Evolutionary conservation across 2,113 vertebrate genomes (phyloP).

Genomic region (Macheiramphus alcinus): DNA sequence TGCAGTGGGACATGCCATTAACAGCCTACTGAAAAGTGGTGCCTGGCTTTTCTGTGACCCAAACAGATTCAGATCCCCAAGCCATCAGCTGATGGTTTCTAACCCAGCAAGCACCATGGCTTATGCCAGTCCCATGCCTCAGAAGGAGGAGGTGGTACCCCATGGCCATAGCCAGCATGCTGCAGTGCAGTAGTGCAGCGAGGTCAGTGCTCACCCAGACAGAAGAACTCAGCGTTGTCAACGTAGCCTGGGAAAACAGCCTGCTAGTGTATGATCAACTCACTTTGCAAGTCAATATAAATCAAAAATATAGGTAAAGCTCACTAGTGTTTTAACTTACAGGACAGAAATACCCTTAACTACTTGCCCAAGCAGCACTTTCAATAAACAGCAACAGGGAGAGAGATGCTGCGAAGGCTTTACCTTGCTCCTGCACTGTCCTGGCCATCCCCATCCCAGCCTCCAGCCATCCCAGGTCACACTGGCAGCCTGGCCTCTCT

Average conservation of each 20-base stretch:
- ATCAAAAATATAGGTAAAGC: not conserved
- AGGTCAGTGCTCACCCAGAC: not conserved
- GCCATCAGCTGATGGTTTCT: not conserved
- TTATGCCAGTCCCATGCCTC: not conserved
- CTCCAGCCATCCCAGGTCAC: not conserved
- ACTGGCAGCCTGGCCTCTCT: not conserved
- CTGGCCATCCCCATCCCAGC: not conserved
- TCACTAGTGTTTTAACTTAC: not conserved
- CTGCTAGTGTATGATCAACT: not conserved
- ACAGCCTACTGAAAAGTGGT: not conserved
- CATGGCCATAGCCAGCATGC: rapidly evolving
- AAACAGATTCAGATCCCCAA: not conserved
- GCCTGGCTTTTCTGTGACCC: not conserved
- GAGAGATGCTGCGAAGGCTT: not conserved
- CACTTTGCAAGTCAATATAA: not conserved
- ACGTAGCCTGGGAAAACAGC: not conserved
- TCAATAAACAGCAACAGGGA: not conserved
- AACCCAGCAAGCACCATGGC: not conserved
- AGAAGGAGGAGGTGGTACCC: not conserved
- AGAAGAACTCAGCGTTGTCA: not conserved
- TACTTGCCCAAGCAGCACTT: not conserved
- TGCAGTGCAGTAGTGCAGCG: not conserved
- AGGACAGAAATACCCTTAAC: not conserved
- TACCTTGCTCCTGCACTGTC: not conserved
- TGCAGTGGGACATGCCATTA: rapidly evolving